phyloP scores from a whole-genome alignment of 2,888 invertebrate species.

The Lasioglossum oenotherae region DNA sequence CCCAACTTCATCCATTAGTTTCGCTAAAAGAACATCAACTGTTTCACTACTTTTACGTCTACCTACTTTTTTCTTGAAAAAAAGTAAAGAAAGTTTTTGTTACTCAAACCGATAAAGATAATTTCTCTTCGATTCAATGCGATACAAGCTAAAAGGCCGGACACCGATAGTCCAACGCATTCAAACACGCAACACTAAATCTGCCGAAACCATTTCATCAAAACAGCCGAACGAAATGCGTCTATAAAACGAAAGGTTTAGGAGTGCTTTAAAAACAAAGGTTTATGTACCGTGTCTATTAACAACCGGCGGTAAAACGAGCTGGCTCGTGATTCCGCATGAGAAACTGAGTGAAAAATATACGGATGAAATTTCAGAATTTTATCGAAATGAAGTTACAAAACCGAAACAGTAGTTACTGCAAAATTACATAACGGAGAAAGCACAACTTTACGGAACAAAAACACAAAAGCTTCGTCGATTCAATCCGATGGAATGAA shows the following conservation, averaged over 20 bases:
- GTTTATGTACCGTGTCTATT: slow-evolving; percentile 1
- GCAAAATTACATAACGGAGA: not conserved
- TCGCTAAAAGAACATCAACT: not conserved
- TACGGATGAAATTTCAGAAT: not conserved
- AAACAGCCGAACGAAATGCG: not conserved
- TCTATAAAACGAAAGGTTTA: slow-evolving; percentile 1
- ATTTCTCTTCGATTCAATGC: not conserved
- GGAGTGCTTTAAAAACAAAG: not conserved
- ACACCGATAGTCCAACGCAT: not conserved
- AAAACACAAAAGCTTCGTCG: not conserved
- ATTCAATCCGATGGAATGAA: not conserved
- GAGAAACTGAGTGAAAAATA: not conserved
- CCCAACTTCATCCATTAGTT: not conserved
- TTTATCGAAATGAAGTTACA: not conserved
- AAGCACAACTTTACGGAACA: not conserved
- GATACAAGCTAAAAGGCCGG: not conserved
- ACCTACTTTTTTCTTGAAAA: not conserved
- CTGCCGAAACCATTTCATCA: not conserved
- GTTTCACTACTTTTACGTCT: not conserved
- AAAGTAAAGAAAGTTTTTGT: not conserved
- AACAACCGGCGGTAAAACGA: no score
- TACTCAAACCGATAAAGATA: not conserved
- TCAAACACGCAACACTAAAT: not conserved
- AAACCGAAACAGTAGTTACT: not conserved
- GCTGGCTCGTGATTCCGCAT: not conserved